A percentile compares a stretch with the other conserved stretches of the same genome.
Conservation (phyloP, 92 coral and sea anemone species). For the Porites evermanni region DNA sequence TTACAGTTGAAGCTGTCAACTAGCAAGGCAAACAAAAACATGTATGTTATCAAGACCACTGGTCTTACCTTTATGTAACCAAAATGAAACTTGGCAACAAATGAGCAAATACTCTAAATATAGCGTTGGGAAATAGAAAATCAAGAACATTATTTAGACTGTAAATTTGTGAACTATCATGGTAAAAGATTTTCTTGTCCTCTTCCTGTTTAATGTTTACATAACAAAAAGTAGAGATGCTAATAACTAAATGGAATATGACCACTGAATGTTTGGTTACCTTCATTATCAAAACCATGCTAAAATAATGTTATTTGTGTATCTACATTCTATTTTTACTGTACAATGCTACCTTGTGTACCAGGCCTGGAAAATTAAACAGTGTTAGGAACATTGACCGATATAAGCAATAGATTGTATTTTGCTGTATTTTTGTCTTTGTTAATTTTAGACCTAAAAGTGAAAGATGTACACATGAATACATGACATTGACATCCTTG, state of each 20-base stretch:
- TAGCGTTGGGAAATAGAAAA: conserved; percentile 93
- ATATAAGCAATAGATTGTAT: no score
- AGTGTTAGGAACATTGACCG: neutral
- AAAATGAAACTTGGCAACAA: conserved; percentile 85
- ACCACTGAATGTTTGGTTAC: conserved; percentile 56
- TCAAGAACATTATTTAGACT: conserved; percentile 91
- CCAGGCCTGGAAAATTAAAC: neutral
- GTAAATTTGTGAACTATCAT: conserved; percentile 4
- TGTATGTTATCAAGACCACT: conserved; percentile 22
- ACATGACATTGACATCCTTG: no score
- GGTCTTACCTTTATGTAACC: conserved; percentile 84
- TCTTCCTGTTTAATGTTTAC: neutral
- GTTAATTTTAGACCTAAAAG: no score
- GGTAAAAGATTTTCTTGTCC: neutral
- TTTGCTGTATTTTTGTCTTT: no score
- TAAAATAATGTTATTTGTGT: neutral
- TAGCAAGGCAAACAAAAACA: conserved; percentile 30
- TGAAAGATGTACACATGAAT: no score
- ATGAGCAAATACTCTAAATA: conserved; percentile 83
- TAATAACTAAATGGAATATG: neutral
- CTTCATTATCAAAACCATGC: neutral
- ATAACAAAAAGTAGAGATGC: neutral
- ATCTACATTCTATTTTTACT: neutral
- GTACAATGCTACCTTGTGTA: neutral
- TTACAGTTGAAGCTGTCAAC: neutral